Percentiles rank a stretch among this genome's conserved stretches.
Evolutionary conservation across 2,113 vertebrate genomes (phyloP).

Genomic region (Willisornis vidua): DNA sequence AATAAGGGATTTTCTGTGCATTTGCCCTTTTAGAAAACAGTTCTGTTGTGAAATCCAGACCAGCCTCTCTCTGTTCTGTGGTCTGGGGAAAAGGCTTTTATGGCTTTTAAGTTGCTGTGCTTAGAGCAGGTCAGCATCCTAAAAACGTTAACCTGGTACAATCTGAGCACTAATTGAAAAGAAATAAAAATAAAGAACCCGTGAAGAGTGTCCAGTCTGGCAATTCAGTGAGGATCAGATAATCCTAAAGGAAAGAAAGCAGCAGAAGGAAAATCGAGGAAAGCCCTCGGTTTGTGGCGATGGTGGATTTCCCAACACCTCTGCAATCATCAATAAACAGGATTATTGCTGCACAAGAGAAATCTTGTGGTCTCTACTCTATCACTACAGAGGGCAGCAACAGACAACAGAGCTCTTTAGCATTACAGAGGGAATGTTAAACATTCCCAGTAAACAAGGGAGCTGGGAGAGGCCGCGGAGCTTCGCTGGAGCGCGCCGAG

Average conservation of each 20-base stretch:
- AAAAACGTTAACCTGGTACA: neutral
- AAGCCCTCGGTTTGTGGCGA: neutral
- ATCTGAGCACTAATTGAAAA: neutral
- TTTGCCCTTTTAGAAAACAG: neutral
- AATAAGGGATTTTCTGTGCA: neutral
- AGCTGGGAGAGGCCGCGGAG: slow-evolving; percentile 29
- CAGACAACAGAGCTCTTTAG: slow-evolving; percentile 75
- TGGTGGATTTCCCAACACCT: accelerated
- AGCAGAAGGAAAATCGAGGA: neutral
- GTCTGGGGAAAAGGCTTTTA: neutral
- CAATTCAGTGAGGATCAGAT: neutral
- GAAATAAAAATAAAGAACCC: neutral
- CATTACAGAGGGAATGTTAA: slow-evolving; percentile 18
- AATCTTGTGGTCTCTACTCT: slow-evolving; percentile 70
- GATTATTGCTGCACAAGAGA: neutral
- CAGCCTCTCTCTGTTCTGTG: neutral
- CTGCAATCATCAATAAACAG: neutral
- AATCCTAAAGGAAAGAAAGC: neutral
- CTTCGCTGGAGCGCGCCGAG: neutral
- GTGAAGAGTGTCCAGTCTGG: accelerated
- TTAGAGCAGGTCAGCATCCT: neutral
- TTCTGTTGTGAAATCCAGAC: neutral
- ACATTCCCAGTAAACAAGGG: slow-evolving; percentile 66
- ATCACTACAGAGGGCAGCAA: slow-evolving; percentile 84
- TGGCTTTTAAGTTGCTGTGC: neutral